Conservation (phyloP, 2,888 invertebrate species). For the Strigamia transsilvanica region DNA sequence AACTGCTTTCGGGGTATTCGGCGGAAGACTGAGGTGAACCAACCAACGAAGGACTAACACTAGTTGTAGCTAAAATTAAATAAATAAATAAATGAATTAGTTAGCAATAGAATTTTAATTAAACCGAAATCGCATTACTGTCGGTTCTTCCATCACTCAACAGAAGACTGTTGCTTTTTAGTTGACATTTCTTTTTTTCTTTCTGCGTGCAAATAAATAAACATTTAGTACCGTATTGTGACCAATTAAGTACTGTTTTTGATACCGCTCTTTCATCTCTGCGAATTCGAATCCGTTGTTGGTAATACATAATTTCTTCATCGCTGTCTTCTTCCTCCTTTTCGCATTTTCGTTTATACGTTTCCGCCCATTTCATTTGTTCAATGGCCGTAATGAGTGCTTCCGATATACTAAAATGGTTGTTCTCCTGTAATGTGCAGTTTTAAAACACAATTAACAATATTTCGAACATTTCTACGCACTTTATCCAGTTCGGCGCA, state of each 20-base stretch:
- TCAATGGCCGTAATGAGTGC: conserved; percentile 84
- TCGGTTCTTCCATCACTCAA: conserved; percentile 64
- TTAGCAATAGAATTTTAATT: conserved; percentile 54
- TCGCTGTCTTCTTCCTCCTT: conserved; percentile 69
- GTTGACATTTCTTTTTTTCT: conserved; percentile 54
- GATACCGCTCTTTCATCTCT: conserved; percentile 65
- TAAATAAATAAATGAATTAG: too few relatives aligned
- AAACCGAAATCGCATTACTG: conserved; percentile 59
- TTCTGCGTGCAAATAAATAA: conserved; percentile 18
- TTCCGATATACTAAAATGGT: conserved; percentile 84
- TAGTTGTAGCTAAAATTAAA: conserved; percentile 52
- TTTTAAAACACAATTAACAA: neutral
- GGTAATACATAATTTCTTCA: conserved; percentile 73
- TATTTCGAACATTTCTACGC: conserved; percentile 56
- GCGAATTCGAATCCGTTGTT: conserved; percentile 72
- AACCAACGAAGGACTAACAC: conserved; percentile 55
- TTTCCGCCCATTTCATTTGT: conserved; percentile 69
- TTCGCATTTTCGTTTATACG: conserved; percentile 57
- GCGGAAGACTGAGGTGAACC: conserved; percentile 50
- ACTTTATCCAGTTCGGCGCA: conserved; percentile 77
- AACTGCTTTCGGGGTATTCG: conserved; percentile 42
- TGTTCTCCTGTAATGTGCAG: conserved; percentile 73
- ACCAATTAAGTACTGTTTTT: neutral
- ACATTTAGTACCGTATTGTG: too few relatives aligned
- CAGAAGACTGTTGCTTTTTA: conserved; percentile 59